A percentile compares a stretch with the other conserved stretches of the same genome.
Evolutionary conservation across 1,140 invertebrate genomes (phyloP).

Genomic region (Ladona fulva): DNA sequence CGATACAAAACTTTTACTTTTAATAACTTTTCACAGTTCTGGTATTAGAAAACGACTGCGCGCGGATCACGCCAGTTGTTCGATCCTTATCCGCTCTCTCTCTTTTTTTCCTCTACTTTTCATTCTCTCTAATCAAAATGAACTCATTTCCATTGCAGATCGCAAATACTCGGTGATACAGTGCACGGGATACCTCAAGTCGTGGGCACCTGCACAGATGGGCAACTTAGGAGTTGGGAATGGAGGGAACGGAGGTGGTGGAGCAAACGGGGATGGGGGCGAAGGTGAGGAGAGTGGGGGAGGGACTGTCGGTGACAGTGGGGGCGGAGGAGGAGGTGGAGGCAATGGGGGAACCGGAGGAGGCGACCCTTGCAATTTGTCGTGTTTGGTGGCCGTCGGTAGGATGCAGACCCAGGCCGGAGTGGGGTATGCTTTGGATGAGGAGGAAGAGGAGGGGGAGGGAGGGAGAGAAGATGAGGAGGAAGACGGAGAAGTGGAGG

Average conservation of each 20-base stretch:
- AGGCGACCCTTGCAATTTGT: conserved; percentile 53
- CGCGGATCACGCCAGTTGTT: no score
- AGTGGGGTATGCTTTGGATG: conserved; percentile 16
- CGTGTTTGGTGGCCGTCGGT: conserved; percentile 77
- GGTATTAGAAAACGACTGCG: no score
- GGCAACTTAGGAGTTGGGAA: conserved; percentile 35
- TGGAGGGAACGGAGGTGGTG: conserved; percentile 34
- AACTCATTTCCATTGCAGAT: conserved; percentile 40
- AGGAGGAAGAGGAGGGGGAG: no score
- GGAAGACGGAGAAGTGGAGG: not conserved
- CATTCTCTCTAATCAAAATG: no score
- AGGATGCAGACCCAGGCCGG: conserved; percentile 47
- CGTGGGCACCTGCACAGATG: conserved; percentile 75
- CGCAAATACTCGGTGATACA: conserved; percentile 73
- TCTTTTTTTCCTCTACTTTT: no score
- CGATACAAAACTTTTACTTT: no score
- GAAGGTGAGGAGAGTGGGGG: conserved; percentile 46
- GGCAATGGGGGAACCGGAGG: conserved; percentile 54
- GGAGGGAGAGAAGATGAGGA: not conserved
- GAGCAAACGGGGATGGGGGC: conserved; percentile 43
- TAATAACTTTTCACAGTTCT: no score
- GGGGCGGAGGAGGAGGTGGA: conserved; percentile 38
- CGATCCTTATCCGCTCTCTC: no score
- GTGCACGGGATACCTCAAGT: conserved; percentile 86
- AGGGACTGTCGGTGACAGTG: conserved; percentile 35